These are phyloP conservation scores for Stomatorhinus walkeri DNA, from an alignment of 2,797 vertebrate genomes.

Conservation along the genomic window DNA sequence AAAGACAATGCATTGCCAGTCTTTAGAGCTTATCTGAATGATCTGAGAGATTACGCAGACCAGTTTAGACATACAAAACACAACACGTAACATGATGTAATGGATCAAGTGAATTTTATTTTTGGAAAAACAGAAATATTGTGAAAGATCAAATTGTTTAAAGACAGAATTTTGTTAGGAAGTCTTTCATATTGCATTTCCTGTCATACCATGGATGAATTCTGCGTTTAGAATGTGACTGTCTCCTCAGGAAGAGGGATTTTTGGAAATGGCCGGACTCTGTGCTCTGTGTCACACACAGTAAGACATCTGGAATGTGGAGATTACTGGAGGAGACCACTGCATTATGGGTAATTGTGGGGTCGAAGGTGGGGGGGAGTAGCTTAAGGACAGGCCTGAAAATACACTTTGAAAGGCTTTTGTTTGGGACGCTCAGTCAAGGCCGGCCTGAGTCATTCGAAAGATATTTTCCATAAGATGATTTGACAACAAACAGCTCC, in stretches of 20 bases:
- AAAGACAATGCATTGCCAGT: not conserved
- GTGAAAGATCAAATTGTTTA: not conserved
- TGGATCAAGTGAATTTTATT: not conserved
- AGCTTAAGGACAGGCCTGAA: not conserved
- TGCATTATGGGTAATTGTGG: not conserved
- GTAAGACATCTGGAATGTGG: conserved; percentile 17
- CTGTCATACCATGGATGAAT: not conserved
- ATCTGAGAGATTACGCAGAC: not conserved
- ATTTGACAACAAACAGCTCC: not conserved
- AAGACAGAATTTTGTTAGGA: not conserved
- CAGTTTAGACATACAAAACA: not conserved
- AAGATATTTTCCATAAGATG: not conserved
- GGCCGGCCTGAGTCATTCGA: not conserved
- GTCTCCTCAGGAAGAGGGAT: not conserved
- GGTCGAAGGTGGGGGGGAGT: not conserved
- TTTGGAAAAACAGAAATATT: not conserved
- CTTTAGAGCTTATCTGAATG: not conserved
- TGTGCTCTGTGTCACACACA: not conserved
- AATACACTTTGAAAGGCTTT: conserved; percentile 1
- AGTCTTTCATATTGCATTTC: not conserved
- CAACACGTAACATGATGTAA: not conserved
- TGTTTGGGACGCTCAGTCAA: not conserved
- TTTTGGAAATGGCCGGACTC: not conserved
- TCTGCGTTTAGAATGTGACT: not conserved
- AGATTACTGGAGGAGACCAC: not conserved